phyloP scores from a whole-genome alignment of 2,888 invertebrate genomes.

The Ryuthela nishihirai region DNA sequence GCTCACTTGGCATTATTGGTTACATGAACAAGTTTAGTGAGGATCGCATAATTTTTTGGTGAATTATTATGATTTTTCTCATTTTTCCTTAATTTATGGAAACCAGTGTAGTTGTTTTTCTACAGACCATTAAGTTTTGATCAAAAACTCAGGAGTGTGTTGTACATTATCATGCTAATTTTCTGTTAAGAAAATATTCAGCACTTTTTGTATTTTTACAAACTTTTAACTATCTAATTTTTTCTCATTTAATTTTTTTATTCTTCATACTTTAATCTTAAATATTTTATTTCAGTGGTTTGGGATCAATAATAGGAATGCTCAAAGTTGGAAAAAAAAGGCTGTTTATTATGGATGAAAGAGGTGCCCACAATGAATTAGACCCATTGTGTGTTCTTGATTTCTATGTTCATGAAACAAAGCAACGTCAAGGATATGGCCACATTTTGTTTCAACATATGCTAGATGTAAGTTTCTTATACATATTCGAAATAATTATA shows the following conservation, averaged over 20 bases:
- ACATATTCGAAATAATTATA: conserved; percentile 3
- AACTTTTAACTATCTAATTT: background rate
- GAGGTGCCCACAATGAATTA: conserved; percentile 63
- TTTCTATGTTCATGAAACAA: conserved; percentile 80
- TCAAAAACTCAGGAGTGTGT: no score
- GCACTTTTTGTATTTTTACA: background rate
- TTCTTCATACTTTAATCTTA: background rate
- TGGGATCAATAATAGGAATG: conserved; percentile 62
- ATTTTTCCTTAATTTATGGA: no score
- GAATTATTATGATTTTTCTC: no score
- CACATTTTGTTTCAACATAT: conserved; percentile 79
- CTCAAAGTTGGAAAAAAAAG: conserved; percentile 87
- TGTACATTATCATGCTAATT: no score
- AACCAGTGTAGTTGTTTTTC: no score
- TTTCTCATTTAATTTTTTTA: no score
- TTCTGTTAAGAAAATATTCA: background rate
- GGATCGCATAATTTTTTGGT: no score
- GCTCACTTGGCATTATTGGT: no score
- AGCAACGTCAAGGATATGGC: conserved; percentile 82
- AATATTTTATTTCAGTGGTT: conserved; percentile 52
- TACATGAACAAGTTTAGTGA: no score
- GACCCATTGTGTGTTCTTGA: conserved; percentile 85
- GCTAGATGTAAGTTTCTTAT: conserved; percentile 62
- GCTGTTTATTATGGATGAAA: conserved; percentile 64
- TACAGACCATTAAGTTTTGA: no score